Evolutionary conservation across 2,113 vertebrate genomes (phyloP).

Genomic region (Psittacara wagleri): DNA sequence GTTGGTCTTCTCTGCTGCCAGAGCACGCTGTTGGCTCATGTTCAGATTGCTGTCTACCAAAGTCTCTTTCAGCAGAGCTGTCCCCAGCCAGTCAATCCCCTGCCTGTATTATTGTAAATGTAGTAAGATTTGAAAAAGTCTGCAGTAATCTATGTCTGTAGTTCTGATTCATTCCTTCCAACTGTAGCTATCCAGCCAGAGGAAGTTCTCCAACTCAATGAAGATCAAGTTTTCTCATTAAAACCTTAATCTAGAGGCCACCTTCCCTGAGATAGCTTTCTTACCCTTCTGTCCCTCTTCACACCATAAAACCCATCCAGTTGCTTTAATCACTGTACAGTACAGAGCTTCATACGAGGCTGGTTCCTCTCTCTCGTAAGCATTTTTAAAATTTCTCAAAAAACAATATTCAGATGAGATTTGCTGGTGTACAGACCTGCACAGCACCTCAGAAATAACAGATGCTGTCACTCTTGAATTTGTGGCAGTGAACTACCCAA

Average conservation of each 20-base stretch:
- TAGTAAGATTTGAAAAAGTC: neutral
- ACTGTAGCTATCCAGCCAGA: neutral
- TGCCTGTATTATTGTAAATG: neutral
- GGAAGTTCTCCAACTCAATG: neutral
- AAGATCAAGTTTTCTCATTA: neutral
- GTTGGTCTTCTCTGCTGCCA: neutral
- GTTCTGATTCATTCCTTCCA: neutral
- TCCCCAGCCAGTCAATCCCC: neutral
- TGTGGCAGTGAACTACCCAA: neutral
- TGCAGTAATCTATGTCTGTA: neutral
- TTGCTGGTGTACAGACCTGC: neutral
- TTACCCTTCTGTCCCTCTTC: neutral
- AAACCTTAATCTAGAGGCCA: neutral
- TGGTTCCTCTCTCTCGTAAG: neutral
- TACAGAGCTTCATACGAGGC: neutral
- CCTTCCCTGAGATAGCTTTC: neutral
- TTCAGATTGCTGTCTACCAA: neutral
- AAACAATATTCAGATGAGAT: neutral
- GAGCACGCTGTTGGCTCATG: neutral
- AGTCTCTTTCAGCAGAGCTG: neutral
- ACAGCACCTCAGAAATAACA: neutral
- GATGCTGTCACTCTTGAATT: neutral
- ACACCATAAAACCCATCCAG: neutral
- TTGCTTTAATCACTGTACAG: neutral
- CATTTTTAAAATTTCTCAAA: neutral